Conservation (phyloP, 2,888 invertebrate species). For the Idaea straminata region DNA sequence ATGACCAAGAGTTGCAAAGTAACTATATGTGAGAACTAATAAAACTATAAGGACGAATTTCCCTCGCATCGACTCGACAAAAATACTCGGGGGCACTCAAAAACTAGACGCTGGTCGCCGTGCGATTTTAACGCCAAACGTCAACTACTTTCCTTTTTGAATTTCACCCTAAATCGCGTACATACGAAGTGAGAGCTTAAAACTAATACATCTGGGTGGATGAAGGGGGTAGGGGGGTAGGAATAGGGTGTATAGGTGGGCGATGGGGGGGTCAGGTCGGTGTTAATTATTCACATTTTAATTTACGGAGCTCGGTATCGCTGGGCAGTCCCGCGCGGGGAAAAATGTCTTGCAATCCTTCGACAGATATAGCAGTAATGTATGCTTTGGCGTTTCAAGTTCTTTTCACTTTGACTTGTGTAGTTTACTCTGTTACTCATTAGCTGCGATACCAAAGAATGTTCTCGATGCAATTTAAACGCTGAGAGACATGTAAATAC, state of each 20-base stretch:
- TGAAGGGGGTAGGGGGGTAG: conserved; percentile 37
- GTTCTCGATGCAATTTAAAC: not conserved
- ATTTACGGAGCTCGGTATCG: conserved; percentile 68
- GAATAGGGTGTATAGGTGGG: conserved; percentile 34
- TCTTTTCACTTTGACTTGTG: conserved; percentile 22
- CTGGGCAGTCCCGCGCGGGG: conserved; percentile 56
- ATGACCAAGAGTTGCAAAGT: conserved; percentile 25
- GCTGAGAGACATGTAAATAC: not conserved
- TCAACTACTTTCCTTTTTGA: conserved; percentile 59
- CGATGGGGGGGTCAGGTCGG: conserved; percentile 44
- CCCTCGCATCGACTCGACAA: conserved; percentile 27
- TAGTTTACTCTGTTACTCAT: conserved; percentile 5
- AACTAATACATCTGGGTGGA: conserved; percentile 76
- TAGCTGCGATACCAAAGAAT: not conserved
- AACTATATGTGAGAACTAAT: conserved; percentile 23
- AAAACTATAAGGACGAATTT: conserved; percentile 31
- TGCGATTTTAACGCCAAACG: conserved; percentile 56
- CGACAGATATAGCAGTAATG: conserved; percentile 56
- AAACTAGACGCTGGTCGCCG: conserved; percentile 45
- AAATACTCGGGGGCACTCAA: conserved; percentile 30
- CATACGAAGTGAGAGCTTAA: conserved; percentile 71
- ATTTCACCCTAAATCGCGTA: conserved; percentile 64
- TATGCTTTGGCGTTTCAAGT: conserved; percentile 30
- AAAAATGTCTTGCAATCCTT: conserved; percentile 74
- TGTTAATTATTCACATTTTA: conserved; percentile 80